Base-by-base conservation (phyloP, 92 coral and sea anemone genomes). In the Epizoanthus stellaris region DNA sequence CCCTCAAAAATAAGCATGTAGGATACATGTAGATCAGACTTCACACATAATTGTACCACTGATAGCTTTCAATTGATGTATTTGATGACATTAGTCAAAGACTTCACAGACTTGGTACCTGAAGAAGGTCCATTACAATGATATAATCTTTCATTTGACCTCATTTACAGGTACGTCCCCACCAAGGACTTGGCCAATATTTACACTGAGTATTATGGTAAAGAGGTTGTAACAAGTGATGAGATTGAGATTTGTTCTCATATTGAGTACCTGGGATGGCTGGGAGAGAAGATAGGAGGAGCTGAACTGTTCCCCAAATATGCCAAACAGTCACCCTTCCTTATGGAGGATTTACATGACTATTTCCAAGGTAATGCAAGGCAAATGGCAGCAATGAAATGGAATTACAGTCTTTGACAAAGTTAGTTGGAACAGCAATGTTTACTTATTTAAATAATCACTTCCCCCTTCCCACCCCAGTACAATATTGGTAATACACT, bases 251-350 rank as follows among this genome's bases (percentile, higher is more conserved):
- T 88, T 75, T 96, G 98, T 75, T 72, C 95, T 47, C 87, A 72
- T 60, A 39, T 95, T 57, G 63, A 88, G 52, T 93, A 90, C 69
- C 92, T 93, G 69, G 98, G 91, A 11, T 94, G 98, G 98, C 47
- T 94, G 72, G 98, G 98, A 34, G 98, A 96, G 81, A 87, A 88
- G 73, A 76, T 81, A 17, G 98, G 85, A 19, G 98, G 98, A 9
- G 92, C 95, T 20, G 90, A 95, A 63, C 59, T 96, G 80, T 92
- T 96, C 88, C 56, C 98, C 42, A 74, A 69, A 30, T 96, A 88
- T 88, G 90, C 98, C 54, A 77, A 77, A 84, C 87, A 85, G 47
- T 96, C 98, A 19, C 98, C 98, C n/a, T 96, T 92, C 81, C 90
- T 96, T 39, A 92, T 88, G 89, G 98, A 96, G 77, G 89, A 92